Percentiles rank a stretch among this genome's conserved stretches.
Conservation (phyloP, 2,888 invertebrate genomes). For the Oegoconia quadripuncta region DNA sequence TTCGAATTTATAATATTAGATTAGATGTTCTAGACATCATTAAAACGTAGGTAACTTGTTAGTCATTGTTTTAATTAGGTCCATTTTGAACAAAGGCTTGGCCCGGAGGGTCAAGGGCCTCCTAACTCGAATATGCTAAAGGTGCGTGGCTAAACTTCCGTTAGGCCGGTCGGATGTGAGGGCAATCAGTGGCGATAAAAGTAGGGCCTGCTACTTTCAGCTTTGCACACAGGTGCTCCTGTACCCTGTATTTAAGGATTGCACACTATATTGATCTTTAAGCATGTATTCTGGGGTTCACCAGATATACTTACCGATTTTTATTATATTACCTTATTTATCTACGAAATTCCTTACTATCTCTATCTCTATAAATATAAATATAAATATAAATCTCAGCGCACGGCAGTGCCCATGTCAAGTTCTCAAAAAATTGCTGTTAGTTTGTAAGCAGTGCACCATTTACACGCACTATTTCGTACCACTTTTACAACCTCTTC, state of each 20-base stretch:
- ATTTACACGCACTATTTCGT: too few relatives aligned
- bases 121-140: conserved; percentile 30
- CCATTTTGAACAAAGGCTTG: conserved; percentile 17
- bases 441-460: neutral
- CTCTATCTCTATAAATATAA: too few relatives aligned
- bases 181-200: conserved; percentile 42
- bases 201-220: conserved; percentile 25
- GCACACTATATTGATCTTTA: too few relatives aligned
- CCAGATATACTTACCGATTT: too few relatives aligned
- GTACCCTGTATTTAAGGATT: conserved; percentile 18
- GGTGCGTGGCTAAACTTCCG: conserved; percentile 51
- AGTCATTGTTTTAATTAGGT: conserved; percentile 11
- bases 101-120: conserved; percentile 30
- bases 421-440: too few relatives aligned
- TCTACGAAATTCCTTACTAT: neutral
- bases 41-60: neutral
- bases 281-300: too few relatives aligned
- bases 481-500: too few relatives aligned
- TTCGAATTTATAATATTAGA: too few relatives aligned
- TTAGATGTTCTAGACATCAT: too few relatives aligned
- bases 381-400: too few relatives aligned
- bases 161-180: conserved; percentile 33
- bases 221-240: conserved; percentile 39
- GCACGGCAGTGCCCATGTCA: too few relatives aligned
- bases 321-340: too few relatives aligned